phyloP scores from a whole-genome alignment of 2,888 invertebrate genomes.

The Hydrotaea diabolus region DNA sequence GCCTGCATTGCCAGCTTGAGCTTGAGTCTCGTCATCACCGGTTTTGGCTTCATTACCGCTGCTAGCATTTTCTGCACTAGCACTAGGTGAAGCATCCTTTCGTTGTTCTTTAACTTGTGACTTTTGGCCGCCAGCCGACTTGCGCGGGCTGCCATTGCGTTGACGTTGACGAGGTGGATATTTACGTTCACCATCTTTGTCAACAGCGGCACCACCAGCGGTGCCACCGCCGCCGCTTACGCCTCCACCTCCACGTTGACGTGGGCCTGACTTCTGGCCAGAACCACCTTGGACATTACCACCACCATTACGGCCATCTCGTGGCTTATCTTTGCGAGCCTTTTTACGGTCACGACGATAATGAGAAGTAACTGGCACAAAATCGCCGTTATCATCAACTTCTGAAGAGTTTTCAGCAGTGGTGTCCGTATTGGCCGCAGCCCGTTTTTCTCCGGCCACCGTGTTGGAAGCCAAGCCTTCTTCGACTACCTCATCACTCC shows the following conservation, averaged over 20 bases:
- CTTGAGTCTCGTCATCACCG: slow-evolving; percentile 78
- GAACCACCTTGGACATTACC: slow-evolving; percentile 33
- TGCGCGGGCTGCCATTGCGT: slow-evolving; percentile 75
- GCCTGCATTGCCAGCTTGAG: slow-evolving; percentile 34
- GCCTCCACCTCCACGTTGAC: slow-evolving; percentile 58
- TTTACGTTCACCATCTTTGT: slow-evolving; percentile 70
- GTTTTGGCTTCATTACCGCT: slow-evolving; percentile 78
- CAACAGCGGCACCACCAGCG: slow-evolving; percentile 41
- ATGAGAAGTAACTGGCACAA: slow-evolving; percentile 80
- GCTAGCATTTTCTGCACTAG: slow-evolving; percentile 75
- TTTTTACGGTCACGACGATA: slow-evolving; percentile 80
- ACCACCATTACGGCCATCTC: slow-evolving; percentile 69
- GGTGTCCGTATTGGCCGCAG: slow-evolving; percentile 76
- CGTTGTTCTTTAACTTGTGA: slow-evolving; percentile 74
- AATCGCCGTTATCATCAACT: slow-evolving; percentile 79
- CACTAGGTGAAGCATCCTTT: slow-evolving; percentile 76
- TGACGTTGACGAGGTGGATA: slow-evolving; percentile 71
- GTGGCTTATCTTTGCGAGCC: slow-evolving; percentile 78
- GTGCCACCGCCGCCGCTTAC: slow-evolving; percentile 44
- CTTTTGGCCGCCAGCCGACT: slow-evolving; percentile 65
- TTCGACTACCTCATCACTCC: slow-evolving; percentile 78
- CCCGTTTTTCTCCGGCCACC: slow-evolving; percentile 79
- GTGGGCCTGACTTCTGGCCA: slow-evolving; percentile 49
- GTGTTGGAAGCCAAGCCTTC: slow-evolving; percentile 68
- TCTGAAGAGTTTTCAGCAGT: slow-evolving; percentile 79